phyloP scores from a whole-genome alignment of 2,113 vertebrate species.

The Argyrosomus japonicus region DNA sequence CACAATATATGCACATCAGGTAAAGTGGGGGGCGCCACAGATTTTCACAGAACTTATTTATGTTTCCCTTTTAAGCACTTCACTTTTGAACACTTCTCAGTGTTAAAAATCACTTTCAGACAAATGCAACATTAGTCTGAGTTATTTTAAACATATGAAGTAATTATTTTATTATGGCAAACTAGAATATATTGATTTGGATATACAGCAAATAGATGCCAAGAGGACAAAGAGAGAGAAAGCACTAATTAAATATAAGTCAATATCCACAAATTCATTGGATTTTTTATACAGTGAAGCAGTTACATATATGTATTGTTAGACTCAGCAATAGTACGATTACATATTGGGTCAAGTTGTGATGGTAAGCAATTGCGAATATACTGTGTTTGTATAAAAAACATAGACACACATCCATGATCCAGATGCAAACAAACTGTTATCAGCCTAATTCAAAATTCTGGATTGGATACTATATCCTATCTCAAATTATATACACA shows the following conservation, averaged over 20 bases:
- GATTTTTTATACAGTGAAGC: not conserved
- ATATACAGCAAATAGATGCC: not conserved
- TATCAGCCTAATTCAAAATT: too few species aligned
- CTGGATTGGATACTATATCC: too few species aligned
- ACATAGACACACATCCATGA: not conserved
- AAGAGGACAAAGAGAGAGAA: not conserved
- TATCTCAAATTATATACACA: too few species aligned
- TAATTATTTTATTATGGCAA: not conserved
- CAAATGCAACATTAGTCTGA: too few species aligned
- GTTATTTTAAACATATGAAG: not conserved
- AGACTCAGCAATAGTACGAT: not conserved
- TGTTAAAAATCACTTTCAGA: not conserved
- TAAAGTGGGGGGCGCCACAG: conserved; percentile 61
- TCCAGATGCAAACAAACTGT: too few species aligned
- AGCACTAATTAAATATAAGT: too few species aligned
- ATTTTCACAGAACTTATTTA: not conserved
- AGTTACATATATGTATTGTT: not conserved
- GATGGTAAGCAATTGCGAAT: not conserved
- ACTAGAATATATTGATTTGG: not conserved
- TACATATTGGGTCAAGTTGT: not conserved
- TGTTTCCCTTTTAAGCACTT: not conserved
- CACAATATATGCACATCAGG: conserved; percentile 98
- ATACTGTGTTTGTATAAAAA: not conserved
- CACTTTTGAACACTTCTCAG: not conserved
- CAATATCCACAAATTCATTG: too few species aligned